Conservation (phyloP, 2,797 vertebrate genomes). For the Taeniopygia guttata region DNA sequence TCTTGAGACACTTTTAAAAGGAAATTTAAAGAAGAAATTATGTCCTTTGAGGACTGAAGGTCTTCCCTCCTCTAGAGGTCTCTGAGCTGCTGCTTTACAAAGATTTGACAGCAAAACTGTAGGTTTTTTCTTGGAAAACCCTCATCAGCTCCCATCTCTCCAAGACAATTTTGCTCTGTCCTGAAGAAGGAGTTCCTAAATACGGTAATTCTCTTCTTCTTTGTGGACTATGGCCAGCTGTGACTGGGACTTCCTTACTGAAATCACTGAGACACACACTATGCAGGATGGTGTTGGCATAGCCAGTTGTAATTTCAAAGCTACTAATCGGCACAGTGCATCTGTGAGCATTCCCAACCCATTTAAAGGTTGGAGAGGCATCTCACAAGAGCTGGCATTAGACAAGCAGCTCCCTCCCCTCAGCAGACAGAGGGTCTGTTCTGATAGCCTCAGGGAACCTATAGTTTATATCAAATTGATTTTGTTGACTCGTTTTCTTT, state of each 20-base stretch:
- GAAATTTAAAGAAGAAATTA: neutral
- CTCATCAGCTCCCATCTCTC: neutral
- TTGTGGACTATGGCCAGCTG: neutral
- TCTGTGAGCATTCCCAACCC: slow-evolving; percentile 3
- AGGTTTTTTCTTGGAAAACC: neutral
- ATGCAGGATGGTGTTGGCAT: neutral
- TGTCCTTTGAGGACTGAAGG: neutral
- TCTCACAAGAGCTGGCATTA: slow-evolving; percentile 52
- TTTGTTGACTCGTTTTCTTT: neutral
- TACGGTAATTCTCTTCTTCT: neutral
- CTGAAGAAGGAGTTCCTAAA: neutral
- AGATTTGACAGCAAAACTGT: neutral
- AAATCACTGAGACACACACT: neutral
- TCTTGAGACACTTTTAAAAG: neutral
- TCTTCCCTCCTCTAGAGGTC: neutral
- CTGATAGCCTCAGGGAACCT: neutral
- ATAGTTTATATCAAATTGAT: neutral
- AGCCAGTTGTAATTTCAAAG: slow-evolving; percentile 1
- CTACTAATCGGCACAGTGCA: neutral
- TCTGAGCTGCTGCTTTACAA: neutral
- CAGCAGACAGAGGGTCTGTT: neutral
- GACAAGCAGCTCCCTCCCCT: neutral
- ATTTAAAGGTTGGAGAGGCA: slow-evolving; percentile 39
- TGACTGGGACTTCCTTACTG: neutral
- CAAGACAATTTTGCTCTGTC: neutral